phyloP scores from a whole-genome alignment of 2,113 vertebrate species.

The Rhineura floridana region DNA sequence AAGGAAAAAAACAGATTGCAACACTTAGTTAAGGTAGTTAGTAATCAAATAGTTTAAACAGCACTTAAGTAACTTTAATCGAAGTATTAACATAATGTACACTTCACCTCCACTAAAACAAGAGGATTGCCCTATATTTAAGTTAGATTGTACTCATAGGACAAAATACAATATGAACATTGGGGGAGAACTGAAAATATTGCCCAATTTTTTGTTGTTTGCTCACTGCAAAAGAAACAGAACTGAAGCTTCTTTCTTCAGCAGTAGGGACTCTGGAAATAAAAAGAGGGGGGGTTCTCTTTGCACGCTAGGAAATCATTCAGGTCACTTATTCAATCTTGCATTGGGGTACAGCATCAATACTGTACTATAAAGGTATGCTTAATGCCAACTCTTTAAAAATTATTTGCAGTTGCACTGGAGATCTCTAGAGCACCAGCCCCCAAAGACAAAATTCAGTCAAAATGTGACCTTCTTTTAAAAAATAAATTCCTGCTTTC shows the following conservation, averaged over 20 bases:
- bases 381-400: neutral
- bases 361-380: neutral
- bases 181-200: neutral
- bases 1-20: neutral
- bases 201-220: neutral
- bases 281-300: neutral
- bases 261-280: neutral
- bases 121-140: neutral
- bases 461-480: conserved; percentile 15
- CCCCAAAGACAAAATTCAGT: conserved; percentile 1
- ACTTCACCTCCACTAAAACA: neutral
- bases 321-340: neutral
- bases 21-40: neutral
- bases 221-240: neutral
- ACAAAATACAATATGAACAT: neutral
- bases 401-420: neutral
- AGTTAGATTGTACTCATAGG: neutral
- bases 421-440: neutral
- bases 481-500: neutral
- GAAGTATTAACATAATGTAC: neutral
- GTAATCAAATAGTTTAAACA: neutral
- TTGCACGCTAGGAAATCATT: neutral
- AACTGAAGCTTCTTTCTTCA: neutral
- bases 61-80: neutral
- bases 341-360: neutral